These are phyloP conservation scores for Cremastobaeus sp. DNA, from an alignment of 2,888 invertebrate genomes.

Conservation along the genomic window DNA sequence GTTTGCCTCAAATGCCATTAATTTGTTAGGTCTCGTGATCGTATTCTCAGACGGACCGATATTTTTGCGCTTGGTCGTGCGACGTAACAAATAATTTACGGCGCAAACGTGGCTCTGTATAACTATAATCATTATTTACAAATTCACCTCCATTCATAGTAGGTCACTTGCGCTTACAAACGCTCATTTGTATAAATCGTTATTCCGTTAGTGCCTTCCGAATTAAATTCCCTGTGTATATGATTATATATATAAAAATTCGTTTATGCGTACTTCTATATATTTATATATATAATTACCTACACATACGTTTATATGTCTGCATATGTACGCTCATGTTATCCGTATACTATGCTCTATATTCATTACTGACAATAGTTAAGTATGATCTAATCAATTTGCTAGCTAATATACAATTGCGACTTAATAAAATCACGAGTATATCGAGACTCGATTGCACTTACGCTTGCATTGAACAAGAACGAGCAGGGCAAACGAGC, in stretches of 20 bases:
- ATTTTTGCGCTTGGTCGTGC: conserved; percentile 10
- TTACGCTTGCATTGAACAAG: conserved; percentile 51
- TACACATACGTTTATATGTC: conserved; percentile 66
- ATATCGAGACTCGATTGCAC: conserved; percentile 55
- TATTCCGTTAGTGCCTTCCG: conserved; percentile 66
- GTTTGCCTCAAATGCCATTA: conserved; percentile 6
- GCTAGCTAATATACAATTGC: conserved; percentile 73
- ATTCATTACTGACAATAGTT: conserved; percentile 76
- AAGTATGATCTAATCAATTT: conserved; percentile 70
- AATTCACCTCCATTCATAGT: conserved; percentile 68
- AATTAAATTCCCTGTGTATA: conserved; percentile 27
- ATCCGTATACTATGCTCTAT: conserved; percentile 68
- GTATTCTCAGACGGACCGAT: too few species aligned
- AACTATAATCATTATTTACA: conserved; percentile 45
- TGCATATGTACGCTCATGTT: background rate
- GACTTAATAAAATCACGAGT: conserved; percentile 59
- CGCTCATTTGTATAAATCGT: conserved; percentile 70
- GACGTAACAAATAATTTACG: conserved; percentile 28
- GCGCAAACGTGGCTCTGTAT: conserved; percentile 37
- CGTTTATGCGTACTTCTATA: conserved; percentile 26
- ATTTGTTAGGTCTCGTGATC: background rate
- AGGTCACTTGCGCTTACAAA: conserved; percentile 65
- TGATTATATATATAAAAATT: conserved; percentile 9
- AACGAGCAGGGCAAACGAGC: conserved; percentile 55
- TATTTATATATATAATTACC: conserved; percentile 32